Percentiles rank a stretch among this genome's conserved stretches.
These are phyloP conservation scores for Drosophila santomea DNA, from an alignment of 1,140 invertebrate species.

Conservation along the genomic window DNA sequence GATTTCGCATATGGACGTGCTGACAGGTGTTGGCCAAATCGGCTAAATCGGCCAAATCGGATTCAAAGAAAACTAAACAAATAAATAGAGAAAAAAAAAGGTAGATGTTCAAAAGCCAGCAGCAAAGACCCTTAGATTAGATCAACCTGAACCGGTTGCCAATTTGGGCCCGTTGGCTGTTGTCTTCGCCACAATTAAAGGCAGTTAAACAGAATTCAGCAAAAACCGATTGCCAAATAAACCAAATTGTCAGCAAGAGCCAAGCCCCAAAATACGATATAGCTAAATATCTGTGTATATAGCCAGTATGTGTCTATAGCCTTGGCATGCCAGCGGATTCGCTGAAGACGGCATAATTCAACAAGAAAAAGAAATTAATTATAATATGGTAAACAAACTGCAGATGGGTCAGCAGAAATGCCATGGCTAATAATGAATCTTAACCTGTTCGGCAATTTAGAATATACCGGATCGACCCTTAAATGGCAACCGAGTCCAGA, in stretches of 20 bases:
- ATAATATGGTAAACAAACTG: background rate
- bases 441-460: background rate
- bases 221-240: constrained; percentile 24
- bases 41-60: constrained; percentile 13
- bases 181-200: constrained; percentile 10
- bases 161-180: constrained; percentile 1
- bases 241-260: constrained; percentile 10
- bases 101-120: background rate
- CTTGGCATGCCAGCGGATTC: constrained; percentile 27
- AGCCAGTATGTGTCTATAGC: background rate
- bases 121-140: constrained; percentile 31
- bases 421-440: constrained; percentile 1
- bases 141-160: constrained; percentile 46
- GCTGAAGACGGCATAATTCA: constrained; percentile 33
- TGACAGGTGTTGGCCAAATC: constrained; percentile 28
- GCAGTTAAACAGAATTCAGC: constrained; percentile 27
- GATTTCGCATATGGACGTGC: constrained; percentile 37
- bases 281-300: background rate
- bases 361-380: background rate
- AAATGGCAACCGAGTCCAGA: constrained; percentile 13
- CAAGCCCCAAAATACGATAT: constrained; percentile 6
- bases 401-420: constrained; percentile 37
- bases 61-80: background rate
- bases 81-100: background rate
- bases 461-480: constrained; percentile 6